Evolutionary conservation across 2,888 invertebrate species (phyloP).

Genomic region (Caradrina kadenii): DNA sequence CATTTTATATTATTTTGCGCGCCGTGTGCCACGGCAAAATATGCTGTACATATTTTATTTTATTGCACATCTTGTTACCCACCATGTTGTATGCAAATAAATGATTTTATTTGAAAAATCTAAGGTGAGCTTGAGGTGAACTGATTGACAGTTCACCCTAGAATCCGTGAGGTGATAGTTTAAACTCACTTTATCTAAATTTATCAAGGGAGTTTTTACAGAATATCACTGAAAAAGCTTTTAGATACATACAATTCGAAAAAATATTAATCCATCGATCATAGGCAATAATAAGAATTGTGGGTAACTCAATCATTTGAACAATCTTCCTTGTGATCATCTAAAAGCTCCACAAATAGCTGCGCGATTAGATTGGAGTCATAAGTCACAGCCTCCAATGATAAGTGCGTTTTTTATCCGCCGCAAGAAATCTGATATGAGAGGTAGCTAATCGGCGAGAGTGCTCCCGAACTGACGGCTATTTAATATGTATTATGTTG

Average conservation of each 20-base stretch:
- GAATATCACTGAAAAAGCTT: too few species aligned
- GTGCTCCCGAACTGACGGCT: slow-evolving; percentile 66
- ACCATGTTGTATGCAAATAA: too few species aligned
- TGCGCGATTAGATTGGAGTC: slow-evolving; percentile 38
- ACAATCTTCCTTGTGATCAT: slow-evolving; percentile 38
- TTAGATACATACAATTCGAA: neutral
- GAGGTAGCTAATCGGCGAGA: slow-evolving; percentile 73
- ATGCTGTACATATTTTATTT: too few species aligned
- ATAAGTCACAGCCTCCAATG: slow-evolving; percentile 66
- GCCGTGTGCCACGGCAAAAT: too few species aligned
- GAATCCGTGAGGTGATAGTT: too few species aligned
- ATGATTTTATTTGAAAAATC: too few species aligned
- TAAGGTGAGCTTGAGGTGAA: too few species aligned
- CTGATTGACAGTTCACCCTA: too few species aligned
- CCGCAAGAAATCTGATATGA: slow-evolving; percentile 73
- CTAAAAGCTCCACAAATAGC: slow-evolving; percentile 48
- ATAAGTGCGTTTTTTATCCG: slow-evolving; percentile 66
- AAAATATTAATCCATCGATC: neutral
- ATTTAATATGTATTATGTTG: slow-evolving; percentile 73
- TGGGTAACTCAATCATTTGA: slow-evolving; percentile 10
- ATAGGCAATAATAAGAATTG: slow-evolving; percentile 8
- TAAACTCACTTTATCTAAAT: too few species aligned
- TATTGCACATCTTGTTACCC: too few species aligned
- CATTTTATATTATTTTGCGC: too few species aligned
- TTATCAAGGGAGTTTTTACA: too few species aligned